Base-by-base conservation (phyloP, 2,888 invertebrate genomes). In the Idaea straminata region DNA sequence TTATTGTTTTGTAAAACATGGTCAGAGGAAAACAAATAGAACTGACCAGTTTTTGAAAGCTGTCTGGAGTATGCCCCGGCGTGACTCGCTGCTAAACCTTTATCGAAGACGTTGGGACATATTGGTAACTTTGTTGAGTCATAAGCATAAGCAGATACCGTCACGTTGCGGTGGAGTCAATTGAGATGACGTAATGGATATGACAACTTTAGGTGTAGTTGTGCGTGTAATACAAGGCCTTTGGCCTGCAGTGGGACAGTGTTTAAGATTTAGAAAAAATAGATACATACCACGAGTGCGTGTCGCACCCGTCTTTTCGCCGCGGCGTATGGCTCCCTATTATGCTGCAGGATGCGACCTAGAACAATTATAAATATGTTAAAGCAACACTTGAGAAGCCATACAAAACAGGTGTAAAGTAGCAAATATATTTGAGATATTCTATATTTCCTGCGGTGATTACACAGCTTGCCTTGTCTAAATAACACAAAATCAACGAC, bases 291-390 rank as follows among this genome's bases (percentile, higher is more conserved):
- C 92, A 92, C 92, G 92, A 92, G 92, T 92, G 92, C 92, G 92
- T 90, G 87, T 89, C 89, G 92, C 92, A 92, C 92, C 92, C 92
- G 92, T 92, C 89, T 92, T 92, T 92, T 87, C 88, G 91, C 91
- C 92, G 89, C 87, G 88, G 92, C 85, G 89, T 91, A 91, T 91
- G 92, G 91, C 91, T 91, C 91, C 92, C 92, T 92, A 92, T 92
- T 88, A 92, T 92, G 90, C 86, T 88, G 91, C 89, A 91, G 90
- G 89, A 86, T 89, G 87, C 90, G 87, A 92, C 88, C 92, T 92
- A 86, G 57, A 88, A 88, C 78, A 74, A 84, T 77, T 66, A 67
- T 78, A 81, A 77, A 73, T 16, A 36, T 62, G 61, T 62, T 35
- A 67, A 64, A 35, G 61, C 58, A 61, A 61, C 59, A 59, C 1